Percentiles rank a stretch among this genome's conserved stretches.
These are phyloP conservation scores for Chymomyza amoena DNA, from an alignment of 2,888 invertebrate genomes.

Conservation along the genomic window DNA sequence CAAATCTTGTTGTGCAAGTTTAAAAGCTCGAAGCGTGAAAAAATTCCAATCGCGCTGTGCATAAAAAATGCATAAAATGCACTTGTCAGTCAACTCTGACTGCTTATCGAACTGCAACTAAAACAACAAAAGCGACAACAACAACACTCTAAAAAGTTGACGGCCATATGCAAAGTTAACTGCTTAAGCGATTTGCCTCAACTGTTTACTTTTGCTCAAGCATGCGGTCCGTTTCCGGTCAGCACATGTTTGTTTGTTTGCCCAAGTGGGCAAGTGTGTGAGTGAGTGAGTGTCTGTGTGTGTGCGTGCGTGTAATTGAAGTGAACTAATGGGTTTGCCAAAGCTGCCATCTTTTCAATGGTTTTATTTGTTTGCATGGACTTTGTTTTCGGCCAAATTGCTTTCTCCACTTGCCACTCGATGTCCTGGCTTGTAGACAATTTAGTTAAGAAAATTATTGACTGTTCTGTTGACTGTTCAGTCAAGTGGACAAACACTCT, in stretches of 20 bases:
- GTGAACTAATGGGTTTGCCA: constrained; percentile 19
- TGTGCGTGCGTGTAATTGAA: constrained; percentile 9
- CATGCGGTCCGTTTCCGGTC: not conserved
- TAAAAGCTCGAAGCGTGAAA: not conserved
- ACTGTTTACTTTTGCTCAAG: constrained; percentile 6
- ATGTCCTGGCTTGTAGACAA: constrained; percentile 40
- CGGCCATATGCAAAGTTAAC: constrained; percentile 14
- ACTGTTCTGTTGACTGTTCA: constrained; percentile 31
- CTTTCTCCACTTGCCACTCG: not conserved
- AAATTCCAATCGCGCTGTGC: not conserved
- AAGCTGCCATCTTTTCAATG: constrained; percentile 39
- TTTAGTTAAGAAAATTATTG: constrained; percentile 69
- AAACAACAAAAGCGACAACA: not conserved
- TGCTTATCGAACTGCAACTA: not conserved
- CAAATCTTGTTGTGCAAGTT: constrained; percentile 1
- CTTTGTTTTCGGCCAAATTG: constrained; percentile 12
- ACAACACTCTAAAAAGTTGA: not conserved
- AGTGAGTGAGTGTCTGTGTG: not conserved
- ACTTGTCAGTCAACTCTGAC: constrained; percentile 62
- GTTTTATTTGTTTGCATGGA: constrained; percentile 54
- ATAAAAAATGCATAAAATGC: constrained; percentile 32
- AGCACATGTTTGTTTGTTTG: constrained; percentile 6
- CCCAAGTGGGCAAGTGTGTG: not conserved
- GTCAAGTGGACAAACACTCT: constrained; percentile 36
- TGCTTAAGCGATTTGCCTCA: constrained; percentile 17